Evolutionary conservation across 1,140 invertebrate species (phyloP).

Genomic region (Platyscapa corneri): DNA sequence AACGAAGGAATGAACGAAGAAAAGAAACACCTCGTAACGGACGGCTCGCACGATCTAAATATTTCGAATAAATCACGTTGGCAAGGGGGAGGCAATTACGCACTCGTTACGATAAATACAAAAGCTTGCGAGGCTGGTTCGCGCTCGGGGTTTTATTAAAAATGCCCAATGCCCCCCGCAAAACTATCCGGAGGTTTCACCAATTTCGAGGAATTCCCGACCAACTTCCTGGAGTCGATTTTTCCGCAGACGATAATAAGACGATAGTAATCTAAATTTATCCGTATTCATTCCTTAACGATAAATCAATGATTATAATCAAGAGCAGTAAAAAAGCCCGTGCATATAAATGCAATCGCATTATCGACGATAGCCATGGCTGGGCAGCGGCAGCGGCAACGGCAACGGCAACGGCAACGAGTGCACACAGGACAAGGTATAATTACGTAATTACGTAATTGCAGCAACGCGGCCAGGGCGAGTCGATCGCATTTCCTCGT

Average conservation of each 20-base stretch:
- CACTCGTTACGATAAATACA: neutral
- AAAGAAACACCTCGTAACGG: neutral
- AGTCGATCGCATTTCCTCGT: neutral
- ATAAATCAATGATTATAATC: neutral
- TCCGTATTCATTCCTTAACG: neutral
- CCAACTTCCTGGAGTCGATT: neutral
- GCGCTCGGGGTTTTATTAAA: too few species aligned
- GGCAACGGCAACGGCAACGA: too few species aligned
- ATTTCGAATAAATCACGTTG: neutral
- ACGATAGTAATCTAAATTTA: neutral
- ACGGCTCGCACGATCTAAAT: neutral
- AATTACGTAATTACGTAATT: conserved; percentile 39
- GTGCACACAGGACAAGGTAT: neutral
- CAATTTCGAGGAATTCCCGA: too few species aligned
- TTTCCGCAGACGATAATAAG: neutral
- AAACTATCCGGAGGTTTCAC: too few species aligned
- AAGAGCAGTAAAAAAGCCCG: neutral
- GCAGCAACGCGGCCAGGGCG: neutral
- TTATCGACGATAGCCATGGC: neutral
- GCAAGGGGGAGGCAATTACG: neutral
- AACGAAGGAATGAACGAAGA: neutral
- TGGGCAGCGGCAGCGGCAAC: too few species aligned
- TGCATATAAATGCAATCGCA: neutral
- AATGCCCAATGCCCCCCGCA: too few species aligned
- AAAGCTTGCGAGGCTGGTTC: too few species aligned